phyloP scores from a whole-genome alignment of 2,888 invertebrate species.

The Malthinus flaveolus region DNA sequence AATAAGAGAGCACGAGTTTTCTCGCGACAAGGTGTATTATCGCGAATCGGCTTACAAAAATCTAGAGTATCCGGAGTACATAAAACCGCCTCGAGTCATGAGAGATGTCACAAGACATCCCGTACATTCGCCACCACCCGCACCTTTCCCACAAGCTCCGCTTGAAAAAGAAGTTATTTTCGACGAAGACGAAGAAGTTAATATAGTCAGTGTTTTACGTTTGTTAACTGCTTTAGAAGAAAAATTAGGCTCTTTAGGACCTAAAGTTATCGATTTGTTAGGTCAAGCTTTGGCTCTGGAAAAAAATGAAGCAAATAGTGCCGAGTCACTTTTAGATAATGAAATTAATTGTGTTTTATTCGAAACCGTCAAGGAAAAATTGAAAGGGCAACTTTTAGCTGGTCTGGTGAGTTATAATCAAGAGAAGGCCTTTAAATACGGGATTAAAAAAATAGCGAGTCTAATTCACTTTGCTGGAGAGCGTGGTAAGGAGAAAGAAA shows the following conservation, averaged over 20 bases:
- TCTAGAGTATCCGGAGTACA: constrained; percentile 36
- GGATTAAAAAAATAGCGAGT: constrained; percentile 76
- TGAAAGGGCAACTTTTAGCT: constrained; percentile 77
- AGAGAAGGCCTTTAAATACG: constrained; percentile 71
- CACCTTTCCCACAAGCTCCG: background rate
- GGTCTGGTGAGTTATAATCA: constrained; percentile 60
- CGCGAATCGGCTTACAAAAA: constrained; percentile 23
- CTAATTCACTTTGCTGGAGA: constrained; percentile 69
- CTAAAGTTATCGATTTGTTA: constrained; percentile 76
- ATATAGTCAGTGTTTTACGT: constrained; percentile 70
- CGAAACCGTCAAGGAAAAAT: constrained; percentile 84
- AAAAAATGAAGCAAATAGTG: constrained; percentile 73
- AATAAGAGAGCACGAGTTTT: constrained; percentile 6
- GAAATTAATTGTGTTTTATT: constrained; percentile 76
- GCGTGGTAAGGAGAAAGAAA: constrained; percentile 52
- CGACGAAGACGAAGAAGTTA: constrained; percentile 58
- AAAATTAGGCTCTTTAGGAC: constrained; percentile 82
- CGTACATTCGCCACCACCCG: constrained; percentile 28
- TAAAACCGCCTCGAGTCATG: constrained; percentile 47
- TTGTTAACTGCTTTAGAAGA: constrained; percentile 80
- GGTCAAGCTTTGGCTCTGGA: constrained; percentile 78
- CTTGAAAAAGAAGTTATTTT: constrained; percentile 42
- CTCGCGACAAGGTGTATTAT: constrained; percentile 23
- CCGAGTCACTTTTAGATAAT: constrained; percentile 72
- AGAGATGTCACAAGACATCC: constrained; percentile 47